phyloP scores from a whole-genome alignment of 2,888 invertebrate genomes.

The Eupithecia centaureata region DNA sequence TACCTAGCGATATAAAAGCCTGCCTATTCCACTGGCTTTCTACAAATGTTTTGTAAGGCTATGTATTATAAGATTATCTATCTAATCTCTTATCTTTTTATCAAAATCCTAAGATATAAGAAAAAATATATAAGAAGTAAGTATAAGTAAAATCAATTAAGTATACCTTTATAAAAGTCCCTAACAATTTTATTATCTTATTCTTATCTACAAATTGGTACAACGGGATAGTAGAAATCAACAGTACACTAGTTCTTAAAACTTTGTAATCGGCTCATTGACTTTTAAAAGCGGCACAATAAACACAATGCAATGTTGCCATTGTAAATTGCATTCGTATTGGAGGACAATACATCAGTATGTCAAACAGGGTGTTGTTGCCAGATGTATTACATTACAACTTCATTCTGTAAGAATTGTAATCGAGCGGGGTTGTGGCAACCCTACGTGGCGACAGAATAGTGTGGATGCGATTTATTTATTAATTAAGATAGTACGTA shows the following conservation, averaged over 20 bases:
- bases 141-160: too few relatives aligned
- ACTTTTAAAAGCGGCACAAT: constrained; percentile 56
- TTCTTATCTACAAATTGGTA: too few relatives aligned
- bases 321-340: constrained; percentile 68
- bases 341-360: constrained; percentile 72
- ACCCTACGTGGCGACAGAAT: constrained; percentile 46
- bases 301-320: constrained; percentile 67
- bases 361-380: constrained; percentile 69
- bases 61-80: too few relatives aligned
- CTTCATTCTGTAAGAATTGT: constrained; percentile 76
- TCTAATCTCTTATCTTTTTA: not conserved
- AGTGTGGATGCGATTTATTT: constrained; percentile 54
- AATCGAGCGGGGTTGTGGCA: constrained; percentile 63
- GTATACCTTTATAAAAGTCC: too few relatives aligned
- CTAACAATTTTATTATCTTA: too few relatives aligned
- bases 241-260: constrained; percentile 47
- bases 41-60: too few relatives aligned
- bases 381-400: constrained; percentile 82
- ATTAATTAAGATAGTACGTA: too few relatives aligned
- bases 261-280: constrained; percentile 59
- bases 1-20: too few relatives aligned
- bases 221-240: not conserved
- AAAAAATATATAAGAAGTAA: too few relatives aligned
- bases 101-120: not conserved
- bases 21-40: too few relatives aligned